Conservation (phyloP, 2,888 invertebrate species). For the Melieria crassipennis region DNA sequence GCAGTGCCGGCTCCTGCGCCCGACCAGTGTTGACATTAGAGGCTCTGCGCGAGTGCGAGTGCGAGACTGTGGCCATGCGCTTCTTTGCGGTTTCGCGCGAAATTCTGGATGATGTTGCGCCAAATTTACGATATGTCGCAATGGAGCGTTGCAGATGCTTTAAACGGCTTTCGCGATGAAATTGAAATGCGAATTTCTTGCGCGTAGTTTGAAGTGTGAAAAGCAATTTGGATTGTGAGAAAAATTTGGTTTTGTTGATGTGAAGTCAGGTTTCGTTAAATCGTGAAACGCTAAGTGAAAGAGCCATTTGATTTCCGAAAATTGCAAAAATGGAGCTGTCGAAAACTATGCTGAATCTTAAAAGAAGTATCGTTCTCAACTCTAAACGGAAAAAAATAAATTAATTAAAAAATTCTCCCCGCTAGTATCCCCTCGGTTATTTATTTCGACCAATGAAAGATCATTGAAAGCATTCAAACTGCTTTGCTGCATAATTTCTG, state of each 20-base stretch:
- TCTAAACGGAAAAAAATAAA: no score
- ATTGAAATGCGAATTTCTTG: neutral
- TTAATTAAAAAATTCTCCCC: no score
- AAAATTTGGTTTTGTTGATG: neutral
- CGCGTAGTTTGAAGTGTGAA: neutral
- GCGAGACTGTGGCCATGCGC: neutral
- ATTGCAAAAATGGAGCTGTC: no score
- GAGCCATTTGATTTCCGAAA: neutral
- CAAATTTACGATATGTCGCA: slow-evolving; percentile 2
- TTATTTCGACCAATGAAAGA: no score
- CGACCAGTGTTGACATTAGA: no score
- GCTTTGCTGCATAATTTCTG: no score
- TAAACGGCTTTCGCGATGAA: neutral
- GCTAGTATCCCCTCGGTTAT: no score
- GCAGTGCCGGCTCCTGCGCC: slow-evolving; percentile 5
- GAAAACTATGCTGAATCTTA: no score
- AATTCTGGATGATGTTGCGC: neutral
- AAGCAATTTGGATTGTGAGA: neutral
- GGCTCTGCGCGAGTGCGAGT: neutral
- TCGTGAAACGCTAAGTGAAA: neutral
- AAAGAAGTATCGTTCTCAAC: no score
- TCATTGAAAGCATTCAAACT: no score
- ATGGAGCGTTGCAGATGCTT: neutral
- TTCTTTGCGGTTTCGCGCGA: neutral
- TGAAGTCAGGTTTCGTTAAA: neutral